These are phyloP conservation scores for Sebastes hubbsi DNA, from an alignment of 2,797 vertebrate genomes.

Conservation along the genomic window DNA sequence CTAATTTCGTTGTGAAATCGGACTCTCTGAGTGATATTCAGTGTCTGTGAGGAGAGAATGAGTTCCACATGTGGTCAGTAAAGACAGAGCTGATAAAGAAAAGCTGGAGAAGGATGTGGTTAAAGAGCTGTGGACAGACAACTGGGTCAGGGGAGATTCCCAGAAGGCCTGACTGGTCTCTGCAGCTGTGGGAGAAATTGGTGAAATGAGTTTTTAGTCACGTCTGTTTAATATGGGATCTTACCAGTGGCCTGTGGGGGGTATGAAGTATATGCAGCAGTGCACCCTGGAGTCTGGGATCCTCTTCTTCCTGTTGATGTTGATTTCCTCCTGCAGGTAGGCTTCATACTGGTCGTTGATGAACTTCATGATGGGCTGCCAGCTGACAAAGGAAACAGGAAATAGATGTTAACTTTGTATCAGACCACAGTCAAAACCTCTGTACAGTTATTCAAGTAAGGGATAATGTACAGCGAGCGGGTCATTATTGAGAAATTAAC, in stretches of 20 bases:
- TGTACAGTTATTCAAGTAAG: background rate
- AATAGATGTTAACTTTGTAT: background rate
- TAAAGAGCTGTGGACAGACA: conserved; percentile 48
- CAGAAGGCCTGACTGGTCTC: conserved; percentile 35
- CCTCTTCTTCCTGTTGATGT: conserved; percentile 94
- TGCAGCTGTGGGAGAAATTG: conserved; percentile 37
- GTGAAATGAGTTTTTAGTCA: background rate
- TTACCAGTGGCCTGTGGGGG: conserved; percentile 97
- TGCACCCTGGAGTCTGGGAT: conserved; percentile 96
- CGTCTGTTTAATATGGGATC: conserved; percentile 23
- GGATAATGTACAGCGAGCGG: no score
- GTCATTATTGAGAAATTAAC: no score
- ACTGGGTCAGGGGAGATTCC: conserved; percentile 40
- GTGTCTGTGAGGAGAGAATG: conserved; percentile 41
- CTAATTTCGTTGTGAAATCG: conserved; percentile 36
- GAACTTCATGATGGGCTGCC: conserved; percentile 99
- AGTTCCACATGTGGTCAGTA: conserved; percentile 53
- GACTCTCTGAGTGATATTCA: conserved; percentile 43
- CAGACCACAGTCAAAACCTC: background rate
- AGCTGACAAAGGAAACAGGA: conserved; percentile 76
- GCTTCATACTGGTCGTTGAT: conserved; percentile 98
- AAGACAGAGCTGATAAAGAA: conserved; percentile 11
- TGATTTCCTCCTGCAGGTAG: conserved; percentile 96
- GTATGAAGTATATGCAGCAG: conserved; percentile 99
- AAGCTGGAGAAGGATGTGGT: conserved; percentile 16